A percentile compares a stretch with the other conserved stretches of the same genome.
Evolutionary conservation across 2,113 vertebrate species (phyloP).

Genomic region (Aegithalos caudatus): DNA sequence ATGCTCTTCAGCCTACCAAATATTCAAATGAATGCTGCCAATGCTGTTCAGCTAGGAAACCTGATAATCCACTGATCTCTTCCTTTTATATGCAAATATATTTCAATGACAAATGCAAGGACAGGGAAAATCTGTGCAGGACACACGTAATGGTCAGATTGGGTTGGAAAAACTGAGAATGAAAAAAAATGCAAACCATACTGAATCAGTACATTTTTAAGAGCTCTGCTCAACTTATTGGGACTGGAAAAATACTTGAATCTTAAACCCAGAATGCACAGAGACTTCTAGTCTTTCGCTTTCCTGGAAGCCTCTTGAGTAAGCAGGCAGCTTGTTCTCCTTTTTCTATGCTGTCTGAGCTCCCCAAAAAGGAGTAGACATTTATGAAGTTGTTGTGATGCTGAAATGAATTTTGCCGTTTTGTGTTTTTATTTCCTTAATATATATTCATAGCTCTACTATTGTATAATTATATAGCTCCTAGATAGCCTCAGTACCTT

Average conservation of each 20-base stretch:
- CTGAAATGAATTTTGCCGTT: background rate
- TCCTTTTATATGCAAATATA: background rate
- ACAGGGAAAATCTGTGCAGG: background rate
- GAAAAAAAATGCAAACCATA: background rate
- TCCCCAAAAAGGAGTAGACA: background rate
- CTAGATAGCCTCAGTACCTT: background rate
- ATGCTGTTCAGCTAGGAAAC: background rate
- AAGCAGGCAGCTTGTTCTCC: background rate
- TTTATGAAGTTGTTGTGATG: background rate
- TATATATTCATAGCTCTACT: background rate
- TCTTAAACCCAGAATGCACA: background rate
- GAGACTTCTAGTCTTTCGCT: background rate
- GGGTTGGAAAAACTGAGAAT: background rate
- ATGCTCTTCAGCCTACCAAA: background rate
- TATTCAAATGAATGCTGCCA: background rate
- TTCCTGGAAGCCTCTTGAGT: background rate
- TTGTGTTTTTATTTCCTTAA: background rate
- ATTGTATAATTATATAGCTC: background rate
- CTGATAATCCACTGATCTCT: background rate
- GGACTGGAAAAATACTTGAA: background rate
- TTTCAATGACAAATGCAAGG: background rate
- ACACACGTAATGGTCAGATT: background rate
- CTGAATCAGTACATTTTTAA: background rate
- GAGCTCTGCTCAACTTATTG: background rate
- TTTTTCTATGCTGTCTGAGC: background rate